A percentile compares a stretch with the other conserved stretches of the same genome.
Evolutionary conservation across 2,888 invertebrate species (phyloP).

Genomic region (Mythimna lalbum): DNA sequence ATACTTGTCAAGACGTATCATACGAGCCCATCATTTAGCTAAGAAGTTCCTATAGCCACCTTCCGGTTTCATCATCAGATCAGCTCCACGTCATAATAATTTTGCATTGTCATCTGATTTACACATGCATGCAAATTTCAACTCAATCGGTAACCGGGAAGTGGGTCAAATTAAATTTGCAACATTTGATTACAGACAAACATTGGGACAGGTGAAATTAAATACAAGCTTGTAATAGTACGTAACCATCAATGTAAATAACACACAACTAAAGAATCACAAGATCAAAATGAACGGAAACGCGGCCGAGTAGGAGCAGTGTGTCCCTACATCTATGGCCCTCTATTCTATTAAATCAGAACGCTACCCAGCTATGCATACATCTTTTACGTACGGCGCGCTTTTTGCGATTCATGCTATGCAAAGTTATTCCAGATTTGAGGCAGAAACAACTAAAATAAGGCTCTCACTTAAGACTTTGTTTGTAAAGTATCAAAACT

Average conservation of each 20-base stretch:
- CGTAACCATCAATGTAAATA: slow-evolving; percentile 71
- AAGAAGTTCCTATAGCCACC: too few relatives aligned
- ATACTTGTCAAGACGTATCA: too few relatives aligned
- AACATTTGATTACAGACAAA: too few relatives aligned
- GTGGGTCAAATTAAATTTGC: too few relatives aligned
- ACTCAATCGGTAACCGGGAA: too few relatives aligned
- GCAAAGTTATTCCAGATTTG: slow-evolving; percentile 86
- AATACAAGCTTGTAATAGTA: too few relatives aligned
- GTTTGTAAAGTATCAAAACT: slow-evolving; percentile 51
- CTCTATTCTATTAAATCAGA: slow-evolving; percentile 87
- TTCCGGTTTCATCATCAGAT: too few relatives aligned
- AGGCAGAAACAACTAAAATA: slow-evolving; percentile 78
- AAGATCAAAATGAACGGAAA: slow-evolving; percentile 68
- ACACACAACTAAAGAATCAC: slow-evolving; percentile 67
- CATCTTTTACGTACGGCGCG: slow-evolving; percentile 76
- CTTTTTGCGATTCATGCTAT: slow-evolving; percentile 86
- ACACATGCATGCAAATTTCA: too few relatives aligned
- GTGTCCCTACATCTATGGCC: slow-evolving; percentile 75
- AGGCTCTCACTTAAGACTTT: slow-evolving; percentile 62
- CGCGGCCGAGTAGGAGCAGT: slow-evolving; percentile 63
- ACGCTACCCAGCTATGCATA: slow-evolving; percentile 71
- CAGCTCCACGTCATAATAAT: too few relatives aligned
- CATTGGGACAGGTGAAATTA: too few relatives aligned
- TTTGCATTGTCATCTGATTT: too few relatives aligned
- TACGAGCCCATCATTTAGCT: too few relatives aligned